Percentiles rank a stretch among this genome's conserved stretches.
These are phyloP conservation scores for Octodon degus DNA, from an alignment of 2,113 vertebrate genomes.

Conservation along the genomic window DNA sequence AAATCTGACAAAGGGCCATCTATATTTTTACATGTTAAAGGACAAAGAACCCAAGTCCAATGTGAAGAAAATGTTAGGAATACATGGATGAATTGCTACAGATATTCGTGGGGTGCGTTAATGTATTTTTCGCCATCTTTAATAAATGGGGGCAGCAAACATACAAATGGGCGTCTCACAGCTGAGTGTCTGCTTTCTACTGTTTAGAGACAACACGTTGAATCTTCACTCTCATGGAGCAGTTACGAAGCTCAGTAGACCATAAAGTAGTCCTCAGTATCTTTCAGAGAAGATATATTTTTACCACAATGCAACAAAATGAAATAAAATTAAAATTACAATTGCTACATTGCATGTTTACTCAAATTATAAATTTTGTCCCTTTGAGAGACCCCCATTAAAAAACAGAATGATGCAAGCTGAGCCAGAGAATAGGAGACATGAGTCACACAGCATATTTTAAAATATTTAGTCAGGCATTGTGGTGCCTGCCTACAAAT, in stretches of 20 bases:
- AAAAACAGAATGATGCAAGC: constrained; percentile 8
- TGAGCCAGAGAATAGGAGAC: background rate
- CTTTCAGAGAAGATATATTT: constrained; percentile 39
- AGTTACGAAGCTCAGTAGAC: constrained; percentile 26
- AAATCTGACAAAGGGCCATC: background rate
- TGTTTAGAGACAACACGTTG: background rate
- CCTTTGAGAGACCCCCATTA: constrained; percentile 43
- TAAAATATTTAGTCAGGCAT: background rate
- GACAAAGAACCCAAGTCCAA: background rate
- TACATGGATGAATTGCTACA: background rate
- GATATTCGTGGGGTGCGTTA: background rate
- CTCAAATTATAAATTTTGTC: constrained; percentile 43
- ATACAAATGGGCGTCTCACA: background rate
- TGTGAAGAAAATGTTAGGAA: background rate
- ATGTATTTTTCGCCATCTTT: constrained; percentile 14
- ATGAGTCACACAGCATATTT: constrained; percentile 32
- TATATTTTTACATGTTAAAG: constrained; percentile 9
- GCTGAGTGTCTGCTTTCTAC: background rate
- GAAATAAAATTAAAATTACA: constrained; percentile 70
- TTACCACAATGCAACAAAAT: constrained; percentile 36
- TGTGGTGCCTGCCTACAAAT: background rate
- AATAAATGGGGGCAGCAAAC: background rate
- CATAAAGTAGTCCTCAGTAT: background rate
- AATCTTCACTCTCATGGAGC: background rate
- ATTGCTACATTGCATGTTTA: constrained; percentile 1